Evolutionary conservation across 2,888 invertebrate species (phyloP), one percentile per base, ranked within the genome.

Genomic region (Xylota sylvarum): DNA sequence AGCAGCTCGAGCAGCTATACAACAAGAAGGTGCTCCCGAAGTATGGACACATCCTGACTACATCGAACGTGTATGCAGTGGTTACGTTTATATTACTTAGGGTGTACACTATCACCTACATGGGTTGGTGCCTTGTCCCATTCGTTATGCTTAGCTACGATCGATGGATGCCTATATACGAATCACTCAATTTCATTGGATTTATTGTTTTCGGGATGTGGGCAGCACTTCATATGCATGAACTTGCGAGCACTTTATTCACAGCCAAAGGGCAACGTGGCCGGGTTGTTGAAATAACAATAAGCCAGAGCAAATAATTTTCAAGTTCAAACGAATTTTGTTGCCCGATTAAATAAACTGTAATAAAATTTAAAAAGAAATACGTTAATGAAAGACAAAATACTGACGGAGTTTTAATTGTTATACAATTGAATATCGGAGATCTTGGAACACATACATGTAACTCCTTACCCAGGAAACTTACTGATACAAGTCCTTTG

Each of bases 41-140:
- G 35, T 91, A 89, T 56, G 90, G 90, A 3, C 79, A 89, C 1
- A 78, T 82, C n/a, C 79, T 92, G 0, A 89, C 90, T 19, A 88
- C 89, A n/a, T 89, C 90, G 3, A 87, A 67, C 62, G 27, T 89
- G 35, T 90, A 89, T 78, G 83, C 93, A 74, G 90, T 93, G 6
- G 50, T 94, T 0, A 90, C 94, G 4, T 95, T 95, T 91, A 89
- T 94, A 0, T 37, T 96, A 4, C 92, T 96, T 0, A 96, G 96
- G 90, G 89, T 94, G 0, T 97, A 97, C 90, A 96, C 97, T 0
- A 94, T 96, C 50, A 93, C 96, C 7, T 96, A 96, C 89, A 96
- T 97, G 96, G 97, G 97, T 7, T 97, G 96, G 94, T 96, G 96
- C 89, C 92, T 97, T 50, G 93, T 95, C 7, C 96, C 97, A 0